Evolutionary conservation across 2,797 vertebrate species (phyloP).

Genomic region (Tokudaia muenninki): DNA sequence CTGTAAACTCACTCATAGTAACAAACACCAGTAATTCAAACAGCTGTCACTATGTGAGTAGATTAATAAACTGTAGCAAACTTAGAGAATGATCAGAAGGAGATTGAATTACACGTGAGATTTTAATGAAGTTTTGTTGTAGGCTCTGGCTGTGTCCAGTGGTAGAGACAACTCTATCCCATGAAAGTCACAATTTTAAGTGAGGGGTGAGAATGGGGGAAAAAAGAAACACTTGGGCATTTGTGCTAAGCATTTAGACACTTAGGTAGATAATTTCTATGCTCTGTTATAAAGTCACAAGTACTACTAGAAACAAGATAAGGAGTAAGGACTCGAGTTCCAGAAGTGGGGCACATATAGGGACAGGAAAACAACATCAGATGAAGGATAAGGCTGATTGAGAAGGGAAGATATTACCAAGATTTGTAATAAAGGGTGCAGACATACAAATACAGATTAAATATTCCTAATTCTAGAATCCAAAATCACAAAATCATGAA

Average conservation of each 20-base stretch:
- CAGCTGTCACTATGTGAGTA: background rate
- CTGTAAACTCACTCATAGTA: background rate
- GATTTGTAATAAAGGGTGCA: background rate
- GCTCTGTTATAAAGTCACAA: background rate
- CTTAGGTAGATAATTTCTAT: background rate
- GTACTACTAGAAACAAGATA: background rate
- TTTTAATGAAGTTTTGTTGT: background rate
- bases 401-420: background rate
- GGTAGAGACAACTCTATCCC: background rate
- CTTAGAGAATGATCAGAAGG: background rate
- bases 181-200: conserved; percentile 5
- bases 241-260: background rate
- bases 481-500: background rate
- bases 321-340: background rate
- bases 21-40: background rate
- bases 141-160: background rate
- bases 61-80: background rate
- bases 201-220: background rate
- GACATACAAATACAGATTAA: background rate
- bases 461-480: background rate
- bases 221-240: background rate
- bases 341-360: background rate
- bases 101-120: background rate
- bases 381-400: background rate
- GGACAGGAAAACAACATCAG: background rate